Percentiles rank a stretch among this genome's conserved stretches.
phyloP scores from a whole-genome alignment of 1,140 invertebrate genomes.

The Delia radicum region DNA sequence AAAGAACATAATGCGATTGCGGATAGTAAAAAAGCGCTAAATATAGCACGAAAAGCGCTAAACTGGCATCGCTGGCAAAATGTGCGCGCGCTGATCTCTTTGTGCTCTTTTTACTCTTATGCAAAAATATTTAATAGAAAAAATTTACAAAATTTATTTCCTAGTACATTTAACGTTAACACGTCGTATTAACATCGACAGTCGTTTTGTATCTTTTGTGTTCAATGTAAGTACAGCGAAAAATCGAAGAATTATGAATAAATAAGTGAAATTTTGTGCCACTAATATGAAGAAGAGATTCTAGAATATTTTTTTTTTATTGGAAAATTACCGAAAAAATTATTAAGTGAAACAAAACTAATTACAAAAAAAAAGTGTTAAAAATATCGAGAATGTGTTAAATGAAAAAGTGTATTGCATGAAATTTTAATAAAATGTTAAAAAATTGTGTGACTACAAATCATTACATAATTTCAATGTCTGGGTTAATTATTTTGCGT shows the following conservation, averaged over 20 bases:
- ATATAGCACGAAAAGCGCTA: too few species aligned
- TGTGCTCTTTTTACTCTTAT: background rate
- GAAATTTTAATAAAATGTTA: background rate
- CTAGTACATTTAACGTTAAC: background rate
- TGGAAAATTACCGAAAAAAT: background rate
- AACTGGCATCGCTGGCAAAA: too few species aligned
- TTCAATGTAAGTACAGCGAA: constrained; percentile 26
- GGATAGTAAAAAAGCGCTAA: too few species aligned
- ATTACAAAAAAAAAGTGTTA: background rate
- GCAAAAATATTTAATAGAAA: background rate
- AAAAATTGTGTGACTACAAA: background rate
- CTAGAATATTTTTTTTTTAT: background rate
- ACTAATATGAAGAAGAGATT: background rate
- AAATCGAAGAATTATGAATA: background rate
- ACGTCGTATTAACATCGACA: background rate
- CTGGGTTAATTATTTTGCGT: background rate
- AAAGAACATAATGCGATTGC: too few species aligned
- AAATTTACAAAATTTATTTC: background rate
- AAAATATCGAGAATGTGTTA: background rate
- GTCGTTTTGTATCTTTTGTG: constrained; percentile 25
- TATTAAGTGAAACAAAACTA: background rate
- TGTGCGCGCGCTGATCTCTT: background rate
- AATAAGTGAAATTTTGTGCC: too few species aligned
- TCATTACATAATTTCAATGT: background rate
- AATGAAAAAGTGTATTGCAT: background rate